Evolutionary conservation across 2,888 invertebrate genomes (phyloP).

Genomic region (Halictus quadricinctus): DNA sequence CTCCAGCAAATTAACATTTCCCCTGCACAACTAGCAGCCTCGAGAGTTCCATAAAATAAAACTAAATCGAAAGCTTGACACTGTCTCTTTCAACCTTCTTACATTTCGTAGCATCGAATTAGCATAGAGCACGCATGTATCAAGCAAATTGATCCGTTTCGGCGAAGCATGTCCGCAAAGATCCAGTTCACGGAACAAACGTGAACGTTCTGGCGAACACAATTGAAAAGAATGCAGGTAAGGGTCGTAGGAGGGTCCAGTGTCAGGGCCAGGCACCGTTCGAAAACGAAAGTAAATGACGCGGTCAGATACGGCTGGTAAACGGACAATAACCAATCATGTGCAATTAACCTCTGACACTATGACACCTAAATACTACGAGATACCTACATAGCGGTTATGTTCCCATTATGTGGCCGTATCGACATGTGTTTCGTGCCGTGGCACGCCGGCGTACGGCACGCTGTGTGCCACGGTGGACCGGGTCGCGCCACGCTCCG

Average conservation of each 20-base stretch:
- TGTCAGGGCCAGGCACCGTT: background rate
- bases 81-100: background rate
- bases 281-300: conserved; percentile 75
- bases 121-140: background rate
- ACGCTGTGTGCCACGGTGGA: conserved; percentile 55
- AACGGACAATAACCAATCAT: conserved; percentile 81
- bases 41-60: background rate
- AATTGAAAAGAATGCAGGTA: background rate
- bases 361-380: conserved; percentile 80
- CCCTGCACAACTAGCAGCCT: too few relatives aligned
- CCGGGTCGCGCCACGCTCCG: conserved; percentile 33
- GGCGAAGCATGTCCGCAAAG: background rate
- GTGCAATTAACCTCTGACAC: conserved; percentile 81
- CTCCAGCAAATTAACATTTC: too few relatives aligned
- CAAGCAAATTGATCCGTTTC: background rate
- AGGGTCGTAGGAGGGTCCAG: background rate
- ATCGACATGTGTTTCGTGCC: conserved; percentile 81
- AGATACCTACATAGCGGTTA: conserved; percentile 76
- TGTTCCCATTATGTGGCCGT: conserved; percentile 81
- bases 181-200: background rate
- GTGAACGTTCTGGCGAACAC: background rate
- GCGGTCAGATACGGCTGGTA: conserved; percentile 65
- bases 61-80: background rate
- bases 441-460: conserved; percentile 50
- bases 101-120: background rate